These are phyloP conservation scores for Hemicentrotus pulcherrimus DNA, from an alignment of 35 echinoderm and acorn worm genomes.

Conservation along the genomic window DNA sequence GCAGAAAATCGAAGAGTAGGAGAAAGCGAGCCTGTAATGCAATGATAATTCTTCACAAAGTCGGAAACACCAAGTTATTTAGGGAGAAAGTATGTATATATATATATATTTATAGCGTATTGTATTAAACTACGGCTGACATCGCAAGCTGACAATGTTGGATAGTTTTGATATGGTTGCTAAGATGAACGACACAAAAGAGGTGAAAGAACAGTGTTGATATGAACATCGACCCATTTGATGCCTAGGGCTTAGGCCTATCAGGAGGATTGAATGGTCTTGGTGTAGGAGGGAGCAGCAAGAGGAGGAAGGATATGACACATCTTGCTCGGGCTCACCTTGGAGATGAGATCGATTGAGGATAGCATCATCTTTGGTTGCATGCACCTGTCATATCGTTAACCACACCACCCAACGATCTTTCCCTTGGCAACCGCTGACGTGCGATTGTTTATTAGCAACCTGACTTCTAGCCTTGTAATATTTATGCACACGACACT, in stretches of 20 bases:
- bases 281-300: not conserved
- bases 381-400: slow-evolving; percentile 4
- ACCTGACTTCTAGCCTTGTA: not conserved
- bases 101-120: not conserved
- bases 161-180: not conserved
- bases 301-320: not conserved
- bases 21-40: no score
- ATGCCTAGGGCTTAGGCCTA: not conserved
- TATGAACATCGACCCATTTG: not conserved
- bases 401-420: not conserved
- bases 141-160: not conserved
- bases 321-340: not conserved
- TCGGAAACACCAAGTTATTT: no score
- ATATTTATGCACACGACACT: not conserved
- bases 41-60: no score
- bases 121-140: not conserved
- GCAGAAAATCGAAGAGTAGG: no score
- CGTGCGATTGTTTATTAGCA: slow-evolving; percentile 46
- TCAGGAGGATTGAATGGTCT: not conserved
- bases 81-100: no score
- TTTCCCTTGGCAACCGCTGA: slow-evolving; percentile 15
- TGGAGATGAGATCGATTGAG: slow-evolving; percentile 1
- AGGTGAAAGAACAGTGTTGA: not conserved
- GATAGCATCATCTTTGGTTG: slow-evolving; percentile 11
- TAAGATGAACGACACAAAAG: not conserved